Conservation (phyloP, 1,140 invertebrate genomes). For the Phortica variegata region DNA sequence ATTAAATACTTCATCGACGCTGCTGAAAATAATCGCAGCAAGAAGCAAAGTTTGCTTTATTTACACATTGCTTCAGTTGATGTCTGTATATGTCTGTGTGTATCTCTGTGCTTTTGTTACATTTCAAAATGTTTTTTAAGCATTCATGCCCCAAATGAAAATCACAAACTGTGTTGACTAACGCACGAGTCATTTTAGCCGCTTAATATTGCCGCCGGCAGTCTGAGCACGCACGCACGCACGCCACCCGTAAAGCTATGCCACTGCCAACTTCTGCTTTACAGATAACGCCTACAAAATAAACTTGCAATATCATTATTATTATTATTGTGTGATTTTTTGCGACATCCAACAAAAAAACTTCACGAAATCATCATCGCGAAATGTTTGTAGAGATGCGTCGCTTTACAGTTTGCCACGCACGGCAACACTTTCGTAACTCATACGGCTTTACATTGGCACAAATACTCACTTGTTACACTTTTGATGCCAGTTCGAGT, state of each 20-base stretch:
- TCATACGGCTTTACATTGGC: too few species aligned
- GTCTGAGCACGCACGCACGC: slow-evolving; percentile 5
- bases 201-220: slow-evolving; percentile 17
- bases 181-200: slow-evolving; percentile 16
- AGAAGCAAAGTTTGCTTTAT: not conserved
- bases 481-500: slow-evolving; percentile 59
- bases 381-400: too few species aligned
- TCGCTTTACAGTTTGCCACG: too few species aligned
- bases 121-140: not conserved
- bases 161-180: slow-evolving; percentile 9
- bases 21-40: slow-evolving; percentile 11
- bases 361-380: too few species aligned
- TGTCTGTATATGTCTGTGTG: too few species aligned
- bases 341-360: too few species aligned
- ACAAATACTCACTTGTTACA: slow-evolving; percentile 65
- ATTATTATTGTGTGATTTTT: slow-evolving; percentile 10
- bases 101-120: too few species aligned
- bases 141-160: not conserved
- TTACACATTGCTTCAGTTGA: too few species aligned
- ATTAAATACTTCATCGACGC: too few species aligned
- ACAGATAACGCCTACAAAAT: not conserved
- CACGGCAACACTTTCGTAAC: too few species aligned
- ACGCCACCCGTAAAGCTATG: slow-evolving; percentile 1
- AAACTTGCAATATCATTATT: not conserved
- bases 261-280: not conserved